A percentile compares a stretch with the other conserved stretches of the same genome.
phyloP scores from a whole-genome alignment of 2,797 vertebrate species.

The Valencia hispanica region DNA sequence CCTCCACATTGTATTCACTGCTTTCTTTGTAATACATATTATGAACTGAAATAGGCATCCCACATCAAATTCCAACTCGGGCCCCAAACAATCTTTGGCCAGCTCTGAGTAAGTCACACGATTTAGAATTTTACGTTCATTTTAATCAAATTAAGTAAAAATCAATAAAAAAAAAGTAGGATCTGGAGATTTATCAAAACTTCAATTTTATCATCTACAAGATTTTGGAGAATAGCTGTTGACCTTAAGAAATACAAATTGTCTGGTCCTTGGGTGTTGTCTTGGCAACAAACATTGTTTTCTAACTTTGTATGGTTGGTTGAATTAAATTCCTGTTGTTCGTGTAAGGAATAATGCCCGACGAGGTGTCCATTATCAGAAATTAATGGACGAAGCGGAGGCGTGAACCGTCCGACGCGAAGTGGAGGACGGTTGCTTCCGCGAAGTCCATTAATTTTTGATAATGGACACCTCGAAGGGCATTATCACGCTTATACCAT shows the following conservation, averaged over 20 bases:
- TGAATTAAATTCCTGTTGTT: too few species aligned
- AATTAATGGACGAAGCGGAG: too few species aligned
- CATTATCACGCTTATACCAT: too few species aligned
- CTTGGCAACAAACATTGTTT: too few species aligned
- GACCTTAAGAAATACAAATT: not conserved
- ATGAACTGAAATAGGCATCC: not conserved
- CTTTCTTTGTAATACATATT: not conserved
- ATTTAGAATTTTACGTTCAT: not conserved
- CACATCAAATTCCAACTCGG: not conserved
- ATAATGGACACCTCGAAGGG: too few species aligned
- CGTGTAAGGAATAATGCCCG: too few species aligned
- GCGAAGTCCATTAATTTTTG: too few species aligned
- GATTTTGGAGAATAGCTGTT: not conserved
- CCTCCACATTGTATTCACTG: not conserved
- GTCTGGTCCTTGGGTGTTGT: not conserved
- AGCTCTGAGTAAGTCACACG: not conserved
- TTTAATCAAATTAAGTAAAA: not conserved
- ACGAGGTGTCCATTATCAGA: too few species aligned
- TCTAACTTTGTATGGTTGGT: too few species aligned
- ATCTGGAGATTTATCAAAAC: not conserved
- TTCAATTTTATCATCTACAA: not conserved
- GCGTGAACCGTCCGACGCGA: too few species aligned
- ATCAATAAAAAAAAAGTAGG: not conserved
- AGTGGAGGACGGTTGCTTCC: too few species aligned
- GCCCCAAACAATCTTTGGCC: not conserved